Evolutionary conservation across 1,140 invertebrate species (phyloP).

Genomic region (Bombus cullumanus): DNA sequence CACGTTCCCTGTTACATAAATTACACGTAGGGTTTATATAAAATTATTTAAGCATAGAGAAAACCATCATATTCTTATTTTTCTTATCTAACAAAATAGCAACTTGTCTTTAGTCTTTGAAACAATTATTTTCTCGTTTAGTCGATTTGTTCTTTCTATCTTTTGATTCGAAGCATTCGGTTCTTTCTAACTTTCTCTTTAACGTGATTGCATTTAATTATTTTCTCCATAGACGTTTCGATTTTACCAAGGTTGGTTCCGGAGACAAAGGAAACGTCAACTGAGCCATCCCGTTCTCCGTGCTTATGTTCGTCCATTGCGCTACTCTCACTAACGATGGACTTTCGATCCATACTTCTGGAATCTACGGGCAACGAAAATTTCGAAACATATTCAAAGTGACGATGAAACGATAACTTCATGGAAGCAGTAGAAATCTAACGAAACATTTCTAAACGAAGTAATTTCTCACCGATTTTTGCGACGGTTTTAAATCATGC

Average conservation of each 20-base stretch:
- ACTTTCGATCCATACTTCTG: slow-evolving; percentile 85
- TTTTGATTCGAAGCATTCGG: not conserved
- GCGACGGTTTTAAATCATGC: slow-evolving; percentile 82
- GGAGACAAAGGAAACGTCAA: slow-evolving; percentile 83
- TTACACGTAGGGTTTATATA: not conserved
- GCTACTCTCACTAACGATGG: slow-evolving; percentile 84
- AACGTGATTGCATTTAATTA: no score
- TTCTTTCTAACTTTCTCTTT: not conserved
- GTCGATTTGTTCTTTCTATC: not conserved
- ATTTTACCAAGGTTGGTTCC: slow-evolving; percentile 83
- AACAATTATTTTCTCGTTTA: not conserved
- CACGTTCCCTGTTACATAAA: slow-evolving; percentile 81
- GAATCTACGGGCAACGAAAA: slow-evolving; percentile 78
- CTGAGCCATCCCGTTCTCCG: slow-evolving; percentile 83
- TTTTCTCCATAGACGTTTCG: not conserved
- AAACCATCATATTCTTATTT: not conserved
- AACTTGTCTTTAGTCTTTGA: not conserved
- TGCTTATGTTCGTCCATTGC: slow-evolving; percentile 84
- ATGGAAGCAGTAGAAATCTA: fast-evolving
- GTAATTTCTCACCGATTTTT: slow-evolving; percentile 76
- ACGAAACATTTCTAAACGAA: not conserved
- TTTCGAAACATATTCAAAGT: not conserved
- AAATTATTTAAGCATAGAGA: not conserved
- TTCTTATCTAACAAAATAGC: not conserved
- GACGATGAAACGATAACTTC: no score